Evolutionary conservation across 35 echinoderm and acorn worm species (phyloP).

Genomic region (Chiridota heheva): DNA sequence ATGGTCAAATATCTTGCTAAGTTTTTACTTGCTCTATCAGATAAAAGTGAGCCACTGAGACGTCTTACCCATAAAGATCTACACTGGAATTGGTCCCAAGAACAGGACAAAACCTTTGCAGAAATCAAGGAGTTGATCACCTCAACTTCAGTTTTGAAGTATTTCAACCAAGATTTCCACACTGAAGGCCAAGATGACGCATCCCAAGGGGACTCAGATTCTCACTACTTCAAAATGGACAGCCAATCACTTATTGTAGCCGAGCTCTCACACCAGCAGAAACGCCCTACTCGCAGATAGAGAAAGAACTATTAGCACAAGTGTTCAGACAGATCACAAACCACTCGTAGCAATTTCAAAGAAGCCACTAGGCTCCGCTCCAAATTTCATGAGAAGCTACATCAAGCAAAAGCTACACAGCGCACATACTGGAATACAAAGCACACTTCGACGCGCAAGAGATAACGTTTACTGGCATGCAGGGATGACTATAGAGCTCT

Average conservation of each 20-base stretch:
- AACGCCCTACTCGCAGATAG: constrained; percentile 74
- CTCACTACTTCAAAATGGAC: constrained; percentile 10
- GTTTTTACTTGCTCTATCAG: constrained; percentile 52
- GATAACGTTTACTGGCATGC: constrained; percentile 70
- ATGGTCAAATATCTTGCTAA: constrained; percentile 61
- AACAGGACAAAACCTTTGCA: constrained; percentile 42
- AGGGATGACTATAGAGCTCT: constrained; percentile 60
- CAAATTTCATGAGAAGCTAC: constrained; percentile 38
- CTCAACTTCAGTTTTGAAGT: constrained; percentile 34
- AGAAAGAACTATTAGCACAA: constrained; percentile 77
- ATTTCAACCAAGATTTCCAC: constrained; percentile 20
- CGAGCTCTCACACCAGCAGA: constrained; percentile 70
- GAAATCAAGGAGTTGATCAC: constrained; percentile 50
- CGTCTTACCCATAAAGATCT: constrained; percentile 46
- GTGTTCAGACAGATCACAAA: constrained; percentile 87
- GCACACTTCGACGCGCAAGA: constrained; percentile 52
- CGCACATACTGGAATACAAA: constrained; percentile 50
- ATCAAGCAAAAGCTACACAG: constrained; percentile 54
- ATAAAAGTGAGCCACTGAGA: constrained; percentile 44
- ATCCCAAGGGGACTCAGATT: constrained; percentile 16
- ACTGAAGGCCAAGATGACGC: constrained; percentile 22
- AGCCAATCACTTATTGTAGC: constrained; percentile 64
- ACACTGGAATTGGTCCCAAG: constrained; percentile 20
- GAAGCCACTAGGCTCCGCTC: constrained; percentile 62
- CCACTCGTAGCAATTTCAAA: constrained; percentile 39